Evolutionary conservation across 2,888 invertebrate genomes (phyloP), one percentile per base, ranked within the genome.

Genomic region (Limnephilus auricula): DNA sequence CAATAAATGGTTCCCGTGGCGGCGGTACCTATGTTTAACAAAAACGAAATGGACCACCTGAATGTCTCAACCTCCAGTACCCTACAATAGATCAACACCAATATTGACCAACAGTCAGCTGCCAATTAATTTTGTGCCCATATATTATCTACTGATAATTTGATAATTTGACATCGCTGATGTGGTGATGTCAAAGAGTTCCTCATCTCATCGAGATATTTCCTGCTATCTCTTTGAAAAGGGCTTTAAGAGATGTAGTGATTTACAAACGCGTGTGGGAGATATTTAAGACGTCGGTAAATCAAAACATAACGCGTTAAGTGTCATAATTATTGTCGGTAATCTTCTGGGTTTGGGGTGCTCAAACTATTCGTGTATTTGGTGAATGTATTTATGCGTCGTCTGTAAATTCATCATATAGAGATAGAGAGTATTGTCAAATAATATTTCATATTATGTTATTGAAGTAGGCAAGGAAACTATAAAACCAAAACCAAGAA

Each of bases 221-320:
- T 82, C 34, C 82, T 82, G 34, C 25, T 34, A 82, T 82, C 25
- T 82, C 82, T 82, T 82, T 82, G 82, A 82, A 37, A 32, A 34
- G 82, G 13, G 82, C 82, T 34, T 18, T 13, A 18, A 37, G 10
- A 82, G 34, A 12, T 34, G 18, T 18, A 2, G 30, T 40, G 85
- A 85, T 85, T 34, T 85, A 45, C 45, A 85, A 85, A 85, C 85
- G 85, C 40, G 13, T n/a, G 9, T 40, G 45, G 12, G 45, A 34
- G 30, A 37, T 45, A 40, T 40, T 34, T 30, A n/a, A 82, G 25
- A 82, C 25, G 85, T 25, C n/a, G 6, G 45, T 85, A 40, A 85
- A 85, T 85, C 85, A 85, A n/a, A 45, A 85, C 45, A 25, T n/a
- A 85, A 85, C 85, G 13, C 12, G 85, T 85, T 84, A 15, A 85